Conservation (phyloP, 2,113 vertebrate genomes). For the Sula dactylatra region DNA sequence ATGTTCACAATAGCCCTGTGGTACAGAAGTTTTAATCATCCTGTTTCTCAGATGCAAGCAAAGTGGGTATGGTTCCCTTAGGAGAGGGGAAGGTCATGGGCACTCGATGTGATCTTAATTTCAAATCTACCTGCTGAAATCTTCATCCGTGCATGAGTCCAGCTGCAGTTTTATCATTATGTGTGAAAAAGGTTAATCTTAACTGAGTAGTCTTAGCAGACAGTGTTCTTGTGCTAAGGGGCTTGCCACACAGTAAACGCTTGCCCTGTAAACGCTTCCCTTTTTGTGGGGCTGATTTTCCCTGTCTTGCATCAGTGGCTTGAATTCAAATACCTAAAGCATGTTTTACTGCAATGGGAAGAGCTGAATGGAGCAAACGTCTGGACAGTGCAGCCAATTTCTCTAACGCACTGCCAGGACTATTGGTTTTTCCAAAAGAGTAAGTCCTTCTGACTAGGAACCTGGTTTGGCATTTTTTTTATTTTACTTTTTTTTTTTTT, state of each 20-base stretch:
- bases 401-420: background rate
- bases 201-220: background rate
- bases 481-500: background rate
- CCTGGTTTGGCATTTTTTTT: background rate
- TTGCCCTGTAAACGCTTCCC: background rate
- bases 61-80: background rate
- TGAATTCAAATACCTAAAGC: background rate
- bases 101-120: background rate
- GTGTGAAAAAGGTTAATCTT: background rate
- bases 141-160: background rate
- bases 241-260: background rate
- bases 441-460: background rate
- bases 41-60: background rate
- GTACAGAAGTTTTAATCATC: accelerated
- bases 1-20: background rate
- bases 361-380: accelerated
- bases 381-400: background rate
- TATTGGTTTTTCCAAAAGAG: background rate
- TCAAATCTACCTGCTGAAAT: background rate
- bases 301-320: background rate
- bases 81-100: background rate
- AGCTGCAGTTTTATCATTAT: background rate
- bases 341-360: background rate
- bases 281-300: background rate
- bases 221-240: background rate